Evolutionary conservation across 2,888 invertebrate species (phyloP).

Genomic region (Phymatocera aterrima): DNA sequence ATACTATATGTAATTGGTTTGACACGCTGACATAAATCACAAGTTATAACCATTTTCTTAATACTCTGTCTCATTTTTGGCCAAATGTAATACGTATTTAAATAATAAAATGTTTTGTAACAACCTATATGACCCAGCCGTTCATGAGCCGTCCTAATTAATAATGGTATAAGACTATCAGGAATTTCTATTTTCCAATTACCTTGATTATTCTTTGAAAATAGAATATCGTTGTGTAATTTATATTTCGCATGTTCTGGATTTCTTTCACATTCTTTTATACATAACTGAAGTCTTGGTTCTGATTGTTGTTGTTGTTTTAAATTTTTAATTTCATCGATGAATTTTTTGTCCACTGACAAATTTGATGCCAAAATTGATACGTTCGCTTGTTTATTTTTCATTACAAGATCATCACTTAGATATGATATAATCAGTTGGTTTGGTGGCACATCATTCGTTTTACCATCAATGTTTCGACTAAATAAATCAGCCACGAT

Average conservation of each 20-base stretch:
- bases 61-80: slow-evolving; percentile 42
- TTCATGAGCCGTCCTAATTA: slow-evolving; percentile 18
- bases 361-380: too few species aligned
- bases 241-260: not conserved
- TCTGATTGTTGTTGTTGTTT: slow-evolving; percentile 22
- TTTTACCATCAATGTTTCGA: slow-evolving; percentile 46
- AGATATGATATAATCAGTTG: slow-evolving; percentile 33
- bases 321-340: slow-evolving; percentile 5
- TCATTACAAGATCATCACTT: not conserved
- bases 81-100: slow-evolving; percentile 47
- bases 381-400: slow-evolving; percentile 17
- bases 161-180: not conserved
- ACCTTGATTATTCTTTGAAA: slow-evolving; percentile 9
- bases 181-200: slow-evolving; percentile 49
- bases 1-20: slow-evolving; percentile 35
- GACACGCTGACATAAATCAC: slow-evolving; percentile 54
- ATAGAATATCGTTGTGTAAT: slow-evolving; percentile 49
- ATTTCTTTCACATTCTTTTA: too few species aligned
- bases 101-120: slow-evolving; percentile 47
- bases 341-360: too few species aligned
- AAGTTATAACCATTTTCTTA: slow-evolving; percentile 43
- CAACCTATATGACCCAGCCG: slow-evolving; percentile 47
- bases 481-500: slow-evolving; percentile 51
- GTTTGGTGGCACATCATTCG: slow-evolving; percentile 41
- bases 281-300: not conserved